Percentiles rank a stretch among this genome's conserved stretches.
Evolutionary conservation across 2,888 invertebrate genomes (phyloP).

Genomic region (Plagiodera versicolora): DNA sequence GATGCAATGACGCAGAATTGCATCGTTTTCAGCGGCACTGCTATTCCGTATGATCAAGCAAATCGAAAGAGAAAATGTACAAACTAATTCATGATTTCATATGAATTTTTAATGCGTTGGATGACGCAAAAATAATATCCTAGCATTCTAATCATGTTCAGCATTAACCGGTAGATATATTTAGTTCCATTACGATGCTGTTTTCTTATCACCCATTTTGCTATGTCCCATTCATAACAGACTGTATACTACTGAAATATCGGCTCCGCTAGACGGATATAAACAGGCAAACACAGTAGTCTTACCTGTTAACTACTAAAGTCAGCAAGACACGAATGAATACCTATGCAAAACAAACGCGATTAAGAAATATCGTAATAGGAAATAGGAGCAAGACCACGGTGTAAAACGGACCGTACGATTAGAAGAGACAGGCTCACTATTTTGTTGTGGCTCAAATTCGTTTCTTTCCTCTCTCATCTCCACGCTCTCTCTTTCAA

Average conservation of each 20-base stretch:
- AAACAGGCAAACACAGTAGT: constrained; percentile 48
- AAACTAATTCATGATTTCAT: too few species aligned
- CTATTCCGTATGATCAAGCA: too few species aligned
- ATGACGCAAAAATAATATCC: too few species aligned
- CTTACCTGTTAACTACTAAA: constrained; percentile 52
- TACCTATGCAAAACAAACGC: constrained; percentile 46
- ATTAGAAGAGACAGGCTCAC: constrained; percentile 56
- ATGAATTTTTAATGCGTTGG: too few species aligned
- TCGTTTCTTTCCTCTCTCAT: constrained; percentile 56
- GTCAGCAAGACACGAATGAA: constrained; percentile 46
- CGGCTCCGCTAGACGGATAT: constrained; percentile 1
- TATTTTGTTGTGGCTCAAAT: constrained; percentile 59
- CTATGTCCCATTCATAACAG: constrained; percentile 12
- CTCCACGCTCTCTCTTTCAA: constrained; percentile 56
- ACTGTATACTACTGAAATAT: neutral
- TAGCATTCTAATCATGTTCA: neutral
- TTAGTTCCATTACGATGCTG: neutral
- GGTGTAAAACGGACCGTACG: constrained; percentile 56
- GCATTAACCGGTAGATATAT: neutral
- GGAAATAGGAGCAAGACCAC: constrained; percentile 51
- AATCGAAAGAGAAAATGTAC: too few species aligned
- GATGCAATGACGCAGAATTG: too few species aligned
- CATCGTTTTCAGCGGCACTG: too few species aligned
- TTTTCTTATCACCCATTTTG: constrained; percentile 12
- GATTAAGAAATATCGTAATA: constrained; percentile 45